These are phyloP conservation scores for Gobio occitaniae DNA, from an alignment of 2,797 vertebrate species.

Conservation along the genomic window DNA sequence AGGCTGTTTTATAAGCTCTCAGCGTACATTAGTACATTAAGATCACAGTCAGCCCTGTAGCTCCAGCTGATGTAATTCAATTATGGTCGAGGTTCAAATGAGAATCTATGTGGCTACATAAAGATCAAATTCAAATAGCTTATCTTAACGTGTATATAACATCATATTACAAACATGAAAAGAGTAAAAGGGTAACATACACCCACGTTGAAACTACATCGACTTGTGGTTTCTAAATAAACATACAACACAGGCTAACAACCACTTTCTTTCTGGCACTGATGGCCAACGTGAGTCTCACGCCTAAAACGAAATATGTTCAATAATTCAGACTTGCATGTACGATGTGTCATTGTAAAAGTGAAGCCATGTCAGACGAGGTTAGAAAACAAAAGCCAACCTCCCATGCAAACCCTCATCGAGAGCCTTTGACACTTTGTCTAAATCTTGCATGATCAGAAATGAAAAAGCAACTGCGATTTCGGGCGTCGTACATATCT, in stretches of 20 bases:
- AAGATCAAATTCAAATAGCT: conserved; percentile 19
- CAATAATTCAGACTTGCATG: conserved; percentile 47
- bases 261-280: neutral
- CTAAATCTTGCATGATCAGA: conserved; percentile 53
- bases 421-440: conserved; percentile 38
- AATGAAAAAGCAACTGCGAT: conserved; percentile 43
- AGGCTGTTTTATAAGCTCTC: neutral
- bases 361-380: neutral
- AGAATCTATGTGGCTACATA: conserved; percentile 12
- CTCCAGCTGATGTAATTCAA: conserved; percentile 2
- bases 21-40: conserved; percentile 3
- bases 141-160: neutral
- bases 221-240: neutral
- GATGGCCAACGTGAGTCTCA: neutral
- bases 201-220: neutral
- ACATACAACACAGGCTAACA: neutral
- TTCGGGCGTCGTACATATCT: conserved; percentile 48
- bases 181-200: neutral
- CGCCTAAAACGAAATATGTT: conserved; percentile 27
- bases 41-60: conserved; percentile 7
- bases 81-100: neutral
- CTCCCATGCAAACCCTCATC: conserved; percentile 26
- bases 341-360: neutral
- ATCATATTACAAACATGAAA: neutral
- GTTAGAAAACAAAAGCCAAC: conserved; percentile 38